Base-by-base conservation (phyloP, 2,113 vertebrate genomes). In the Jacana jacana region DNA sequence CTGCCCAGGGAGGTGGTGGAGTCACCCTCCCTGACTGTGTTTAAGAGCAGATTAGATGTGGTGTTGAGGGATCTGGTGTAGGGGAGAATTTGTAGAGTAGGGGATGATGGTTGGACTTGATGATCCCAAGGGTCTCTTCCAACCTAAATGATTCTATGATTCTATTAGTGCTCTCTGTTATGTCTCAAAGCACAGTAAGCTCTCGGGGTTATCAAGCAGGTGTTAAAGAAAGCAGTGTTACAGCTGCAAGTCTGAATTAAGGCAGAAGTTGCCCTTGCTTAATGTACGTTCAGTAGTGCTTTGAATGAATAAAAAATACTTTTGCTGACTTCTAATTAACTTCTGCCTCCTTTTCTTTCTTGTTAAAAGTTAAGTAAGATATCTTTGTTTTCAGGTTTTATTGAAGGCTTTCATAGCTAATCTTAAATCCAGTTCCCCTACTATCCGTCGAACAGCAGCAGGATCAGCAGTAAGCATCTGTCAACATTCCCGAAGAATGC, bases 341-440 rank as follows among this genome's bases (percentile, higher is more conserved):
- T 79, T 86, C 30, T 76, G 31, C 63, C 15, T 89, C 19, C 25
- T 86, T 58, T 76, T 40, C 3, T 54, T 65, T 69, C 20, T 52
- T 4, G 14, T 52, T 28, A 48, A 48, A 83, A 51, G 7, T 55
- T 42, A 46, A 90, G 19, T 57, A 25, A 27, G 4, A 1, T 73
- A 11, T 90, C 70, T 82, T 55, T 46, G 72, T 15, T 58, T 92
- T 16, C 80, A 99, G 99, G 98, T 99, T 89, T 96, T 99, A 71
- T 81, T 99, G 88, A 99, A 99, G 97, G 98, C 99, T 31, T 99
- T 99, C 84, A 97, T 99, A 88, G 98, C 98, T 44, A 99, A 99
- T 90, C 98, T 99, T 66, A 99, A 99, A 92, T 99, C 99, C 65
- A 98, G 97, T 91, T 99, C 99, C 28, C 99, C 99, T 4, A 99